Base-by-base conservation (phyloP, 2,113 vertebrate species). In the Colistium nudipinnis region DNA sequence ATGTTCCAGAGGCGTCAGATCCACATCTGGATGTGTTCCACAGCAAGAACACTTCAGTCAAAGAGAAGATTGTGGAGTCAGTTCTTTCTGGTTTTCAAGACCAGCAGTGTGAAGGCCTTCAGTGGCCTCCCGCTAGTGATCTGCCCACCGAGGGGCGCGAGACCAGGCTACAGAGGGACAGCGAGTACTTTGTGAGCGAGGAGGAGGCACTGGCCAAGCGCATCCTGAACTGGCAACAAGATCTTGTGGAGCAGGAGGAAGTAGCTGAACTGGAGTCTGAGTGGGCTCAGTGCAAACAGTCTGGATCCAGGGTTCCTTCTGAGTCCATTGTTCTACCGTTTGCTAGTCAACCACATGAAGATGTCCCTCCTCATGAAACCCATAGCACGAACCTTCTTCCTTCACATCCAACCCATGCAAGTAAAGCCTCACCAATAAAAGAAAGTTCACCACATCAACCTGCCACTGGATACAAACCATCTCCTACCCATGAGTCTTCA, bases 161-260 rank as follows among this genome's bases (percentile, higher is more conserved):
- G 76, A 90, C 85, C 9, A 80, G 84, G 69, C 47, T 91, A 43
- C 80, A 79, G 51, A 88, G 73, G 16, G 90, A 93, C 55, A 92
- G 85, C 39, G 90, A 92, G 30, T 93, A 93, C 74, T 88, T 92
- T 44, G 87, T 90, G 11, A 92, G 85, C 59, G 91, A 93, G 66
- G 89, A 94, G 39, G 91, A 89, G 39, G 92, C 92, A 12, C 54
- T 89, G 54, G 91, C 90, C 69, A 90, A 91, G 55, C 90, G 90
- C 7, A 88, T 92, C 17, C 69, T 89, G 14, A 93, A 92, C 79
- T 91, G 91, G 92, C 91, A 93, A 63, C 71, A 92, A 61, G 92
- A 93, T 51, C 73, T 74, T 66, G 77, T 81, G 1, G 89, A 93
- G 62, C 92, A 87, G 57, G 92, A 92, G 39, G 90, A 92, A 80